These are phyloP conservation scores for Arctocebus calabarensis DNA, from an alignment of 2,797 vertebrate genomes.

Conservation along the genomic window DNA sequence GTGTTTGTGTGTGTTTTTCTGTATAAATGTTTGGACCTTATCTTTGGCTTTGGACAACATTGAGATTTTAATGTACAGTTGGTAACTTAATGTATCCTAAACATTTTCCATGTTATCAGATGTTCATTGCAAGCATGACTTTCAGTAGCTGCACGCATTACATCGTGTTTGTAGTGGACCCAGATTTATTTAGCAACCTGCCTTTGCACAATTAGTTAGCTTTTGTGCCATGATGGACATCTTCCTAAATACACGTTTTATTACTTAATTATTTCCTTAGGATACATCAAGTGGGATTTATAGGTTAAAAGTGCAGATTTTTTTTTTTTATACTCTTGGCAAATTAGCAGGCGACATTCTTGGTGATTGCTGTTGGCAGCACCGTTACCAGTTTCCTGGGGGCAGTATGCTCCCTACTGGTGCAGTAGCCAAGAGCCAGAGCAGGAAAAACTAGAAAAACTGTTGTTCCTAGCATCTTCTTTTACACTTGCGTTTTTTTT, in stretches of 20 bases:
- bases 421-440: not conserved
- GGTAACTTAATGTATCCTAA: not conserved
- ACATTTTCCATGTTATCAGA: not conserved
- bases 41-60: not conserved
- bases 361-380: not conserved
- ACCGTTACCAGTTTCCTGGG: not conserved
- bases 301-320: not conserved
- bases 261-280: not conserved
- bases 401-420: not conserved
- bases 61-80: not conserved
- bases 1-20: too few relatives aligned
- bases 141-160: too few relatives aligned
- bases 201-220: not conserved
- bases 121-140: not conserved
- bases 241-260: not conserved
- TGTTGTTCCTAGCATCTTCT: not conserved
- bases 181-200: not conserved
- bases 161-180: too few relatives aligned
- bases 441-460: not conserved
- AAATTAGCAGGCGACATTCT: too few relatives aligned
- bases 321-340: not conserved
- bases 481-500: not conserved
- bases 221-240: not conserved
- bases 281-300: not conserved
- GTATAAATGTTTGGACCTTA: not conserved